These are phyloP conservation scores for Macaria liturata DNA, from an alignment of 2,888 invertebrate genomes.

Conservation along the genomic window DNA sequence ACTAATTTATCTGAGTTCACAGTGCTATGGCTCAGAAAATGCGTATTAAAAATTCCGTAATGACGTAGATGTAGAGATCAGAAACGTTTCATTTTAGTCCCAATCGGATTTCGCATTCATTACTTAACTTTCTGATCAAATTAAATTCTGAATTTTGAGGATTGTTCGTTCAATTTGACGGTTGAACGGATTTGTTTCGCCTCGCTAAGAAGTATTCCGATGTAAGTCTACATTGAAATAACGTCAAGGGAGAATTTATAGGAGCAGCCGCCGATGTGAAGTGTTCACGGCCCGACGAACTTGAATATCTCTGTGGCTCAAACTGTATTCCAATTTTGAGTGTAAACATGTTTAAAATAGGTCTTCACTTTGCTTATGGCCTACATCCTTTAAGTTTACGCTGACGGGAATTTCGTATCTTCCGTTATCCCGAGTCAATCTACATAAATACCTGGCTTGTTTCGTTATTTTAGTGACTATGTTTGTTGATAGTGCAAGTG, in stretches of 20 bases:
- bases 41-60: constrained; percentile 20
- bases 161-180: constrained; percentile 73
- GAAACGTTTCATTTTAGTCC: constrained; percentile 46
- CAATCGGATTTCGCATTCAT: constrained; percentile 65
- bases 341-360: constrained; percentile 5
- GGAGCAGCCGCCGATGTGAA: constrained; percentile 54
- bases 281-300: constrained; percentile 63
- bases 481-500: neutral
- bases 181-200: constrained; percentile 75
- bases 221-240: constrained; percentile 72
- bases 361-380: too few species aligned
- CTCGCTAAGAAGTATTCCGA: constrained; percentile 72
- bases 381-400: too few species aligned
- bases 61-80: constrained; percentile 17
- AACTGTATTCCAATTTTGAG: constrained; percentile 18
- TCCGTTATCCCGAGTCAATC: too few species aligned
- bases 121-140: constrained; percentile 74
- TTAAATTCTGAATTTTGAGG: constrained; percentile 71
- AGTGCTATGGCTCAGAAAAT: constrained; percentile 1
- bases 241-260: constrained; percentile 67
- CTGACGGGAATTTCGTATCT: too few species aligned
- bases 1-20: too few species aligned
- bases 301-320: constrained; percentile 46
- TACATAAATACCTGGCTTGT: too few species aligned
- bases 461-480: neutral